Percentiles rank a stretch among this genome's conserved stretches.
Conservation (phyloP, 2,888 invertebrate genomes). For the Megaustenia siamemsis region DNA sequence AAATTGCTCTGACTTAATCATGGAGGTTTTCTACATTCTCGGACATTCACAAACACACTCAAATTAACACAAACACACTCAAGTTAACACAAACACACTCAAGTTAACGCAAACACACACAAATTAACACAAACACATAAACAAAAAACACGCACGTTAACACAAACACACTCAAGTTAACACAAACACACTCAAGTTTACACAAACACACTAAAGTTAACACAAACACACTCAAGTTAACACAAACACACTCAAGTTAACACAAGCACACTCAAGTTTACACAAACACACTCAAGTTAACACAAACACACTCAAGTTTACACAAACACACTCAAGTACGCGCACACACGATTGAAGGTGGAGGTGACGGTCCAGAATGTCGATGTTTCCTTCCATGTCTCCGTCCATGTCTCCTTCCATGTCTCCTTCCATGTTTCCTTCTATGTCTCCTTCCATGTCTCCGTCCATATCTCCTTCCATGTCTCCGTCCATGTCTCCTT, state of each 20-base stretch:
- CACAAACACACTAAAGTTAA: neutral
- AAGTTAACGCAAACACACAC: neutral
- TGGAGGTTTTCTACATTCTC: no score
- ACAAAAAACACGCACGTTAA: neutral
- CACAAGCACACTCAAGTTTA: neutral
- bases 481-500: no score
- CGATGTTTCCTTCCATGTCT: neutral
- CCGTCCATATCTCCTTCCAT: no score
- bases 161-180: neutral
- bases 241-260: neutral
- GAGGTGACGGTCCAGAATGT: no score
- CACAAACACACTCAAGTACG: neutral
- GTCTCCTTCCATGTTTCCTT: no score
- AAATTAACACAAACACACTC: no score
- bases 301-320: no score
- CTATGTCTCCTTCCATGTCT: no score
- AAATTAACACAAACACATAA: neutral
- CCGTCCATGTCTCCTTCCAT: no score
- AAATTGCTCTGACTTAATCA: no score
- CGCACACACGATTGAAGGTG: no score
- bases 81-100: neutral
- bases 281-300: neutral
- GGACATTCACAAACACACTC: no score
- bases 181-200: neutral
- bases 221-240: neutral